phyloP scores from a whole-genome alignment of 2,888 invertebrate species.

The Drosophila multiciliata region DNA sequence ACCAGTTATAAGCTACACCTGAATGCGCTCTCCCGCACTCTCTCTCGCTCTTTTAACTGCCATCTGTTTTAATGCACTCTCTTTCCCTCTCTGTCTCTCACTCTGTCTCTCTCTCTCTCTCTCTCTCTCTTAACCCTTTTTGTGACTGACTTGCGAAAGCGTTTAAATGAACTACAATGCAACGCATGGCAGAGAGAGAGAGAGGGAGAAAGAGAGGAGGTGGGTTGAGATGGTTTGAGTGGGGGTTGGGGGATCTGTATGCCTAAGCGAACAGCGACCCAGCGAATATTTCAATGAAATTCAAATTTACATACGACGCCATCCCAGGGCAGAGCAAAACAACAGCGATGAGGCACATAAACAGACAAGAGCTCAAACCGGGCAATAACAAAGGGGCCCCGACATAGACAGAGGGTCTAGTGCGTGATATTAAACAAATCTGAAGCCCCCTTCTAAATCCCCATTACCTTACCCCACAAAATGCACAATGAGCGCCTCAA shows the following conservation, averaged over 20 bases:
- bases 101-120: slow-evolving; percentile 1
- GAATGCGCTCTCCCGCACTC: slow-evolving; percentile 7
- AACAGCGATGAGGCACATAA: slow-evolving; percentile 28
- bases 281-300: slow-evolving; percentile 59
- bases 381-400: slow-evolving; percentile 58
- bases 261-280: slow-evolving; percentile 35
- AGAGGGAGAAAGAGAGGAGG: background rate
- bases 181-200: slow-evolving; percentile 15
- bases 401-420: slow-evolving; percentile 65
- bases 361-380: slow-evolving; percentile 43
- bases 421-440: slow-evolving; percentile 60
- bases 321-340: slow-evolving; percentile 32
- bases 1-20: slow-evolving; percentile 27
- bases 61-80: slow-evolving; percentile 40
- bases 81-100: background rate
- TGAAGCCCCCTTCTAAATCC: slow-evolving; percentile 16
- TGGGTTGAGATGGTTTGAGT: background rate
- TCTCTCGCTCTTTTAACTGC: slow-evolving; percentile 24
- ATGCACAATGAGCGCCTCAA: slow-evolving; percentile 70
- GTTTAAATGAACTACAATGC: slow-evolving; percentile 62
- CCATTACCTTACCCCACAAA: slow-evolving; percentile 27
- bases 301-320: slow-evolving; percentile 67
- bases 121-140: slow-evolving; percentile 53
- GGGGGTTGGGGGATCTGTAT: slow-evolving; percentile 51
- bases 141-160: slow-evolving; percentile 69